phyloP scores from a whole-genome alignment of 2,888 invertebrate species.

The Smittia aterrima region DNA sequence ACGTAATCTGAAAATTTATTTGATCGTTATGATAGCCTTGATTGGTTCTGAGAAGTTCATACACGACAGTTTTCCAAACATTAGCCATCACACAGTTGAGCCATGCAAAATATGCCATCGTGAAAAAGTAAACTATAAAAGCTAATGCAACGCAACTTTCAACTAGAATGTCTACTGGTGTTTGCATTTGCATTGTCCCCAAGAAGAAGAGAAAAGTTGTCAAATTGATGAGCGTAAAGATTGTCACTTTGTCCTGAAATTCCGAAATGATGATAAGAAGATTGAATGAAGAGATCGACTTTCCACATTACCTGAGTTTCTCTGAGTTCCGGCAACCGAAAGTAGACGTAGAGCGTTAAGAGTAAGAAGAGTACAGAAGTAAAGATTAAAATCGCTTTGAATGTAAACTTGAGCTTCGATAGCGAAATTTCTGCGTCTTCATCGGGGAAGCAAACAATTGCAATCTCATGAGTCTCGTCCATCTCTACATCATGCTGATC shows the following conservation, averaged over 20 bases:
- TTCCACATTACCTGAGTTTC: constrained; percentile 56
- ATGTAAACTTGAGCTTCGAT: constrained; percentile 44
- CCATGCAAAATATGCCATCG: constrained; percentile 71
- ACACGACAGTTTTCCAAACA: constrained; percentile 65
- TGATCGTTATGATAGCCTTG: not conserved
- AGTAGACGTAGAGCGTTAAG: constrained; percentile 61
- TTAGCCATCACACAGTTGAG: constrained; percentile 67
- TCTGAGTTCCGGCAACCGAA: constrained; percentile 61
- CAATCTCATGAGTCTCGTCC: constrained; percentile 45
- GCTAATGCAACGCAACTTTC: constrained; percentile 52
- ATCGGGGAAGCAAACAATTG: constrained; percentile 50
- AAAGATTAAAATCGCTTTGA: constrained; percentile 52
- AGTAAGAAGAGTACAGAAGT: constrained; percentile 62
- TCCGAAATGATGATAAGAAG: not conserved
- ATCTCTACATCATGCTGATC: constrained; percentile 48
- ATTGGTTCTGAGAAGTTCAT: constrained; percentile 53
- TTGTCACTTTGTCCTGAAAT: constrained; percentile 44
- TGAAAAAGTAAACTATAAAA: constrained; percentile 61
- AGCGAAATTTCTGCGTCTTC: constrained; percentile 49
- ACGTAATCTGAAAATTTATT: constrained; percentile 45
- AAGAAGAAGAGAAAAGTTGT: constrained; percentile 42
- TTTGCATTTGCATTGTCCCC: constrained; percentile 40
- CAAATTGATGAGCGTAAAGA: constrained; percentile 42
- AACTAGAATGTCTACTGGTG: not conserved
- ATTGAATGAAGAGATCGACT: no score